Percentiles rank a stretch among this genome's conserved stretches.
These are phyloP conservation scores for Rhipidura dahli DNA, from an alignment of 2,113 vertebrate species.

Conservation along the genomic window DNA sequence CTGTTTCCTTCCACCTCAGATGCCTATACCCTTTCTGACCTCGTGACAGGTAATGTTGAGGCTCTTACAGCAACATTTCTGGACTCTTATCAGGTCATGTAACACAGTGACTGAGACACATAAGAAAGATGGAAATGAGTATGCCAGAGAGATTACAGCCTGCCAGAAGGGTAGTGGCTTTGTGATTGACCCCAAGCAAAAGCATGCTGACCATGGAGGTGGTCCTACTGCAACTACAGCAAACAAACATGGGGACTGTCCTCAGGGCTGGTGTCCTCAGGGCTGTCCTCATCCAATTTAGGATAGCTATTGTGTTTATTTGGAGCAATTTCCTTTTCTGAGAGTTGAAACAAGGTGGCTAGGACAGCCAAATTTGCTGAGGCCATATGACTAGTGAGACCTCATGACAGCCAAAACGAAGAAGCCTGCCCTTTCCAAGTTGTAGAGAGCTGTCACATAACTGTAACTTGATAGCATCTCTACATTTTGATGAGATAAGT, in stretches of 20 bases:
- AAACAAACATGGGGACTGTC: background rate
- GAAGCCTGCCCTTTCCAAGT: background rate
- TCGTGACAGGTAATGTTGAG: rapidly evolving
- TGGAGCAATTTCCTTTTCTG: background rate
- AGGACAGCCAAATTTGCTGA: background rate
- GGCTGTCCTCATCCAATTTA: rapidly evolving
- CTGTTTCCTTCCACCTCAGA: background rate
- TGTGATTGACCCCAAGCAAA: background rate
- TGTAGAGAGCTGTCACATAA: background rate
- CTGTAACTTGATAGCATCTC: background rate
- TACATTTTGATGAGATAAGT: constrained; percentile 18
- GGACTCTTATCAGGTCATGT: background rate
- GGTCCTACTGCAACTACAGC: background rate
- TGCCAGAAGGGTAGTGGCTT: background rate
- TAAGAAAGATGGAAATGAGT: background rate
- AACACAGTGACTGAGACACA: background rate
- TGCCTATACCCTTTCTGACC: background rate
- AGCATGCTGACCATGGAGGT: background rate
- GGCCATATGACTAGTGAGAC: background rate
- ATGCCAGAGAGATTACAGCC: background rate
- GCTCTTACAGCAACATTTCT: background rate
- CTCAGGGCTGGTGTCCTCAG: background rate
- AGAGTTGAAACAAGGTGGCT: background rate
- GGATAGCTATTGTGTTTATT: background rate
- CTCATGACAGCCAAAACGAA: background rate